Percentiles rank a stretch among this genome's conserved stretches.
Conservation (phyloP, 2,797 vertebrate genomes). For the Oryzias sinensis region DNA sequence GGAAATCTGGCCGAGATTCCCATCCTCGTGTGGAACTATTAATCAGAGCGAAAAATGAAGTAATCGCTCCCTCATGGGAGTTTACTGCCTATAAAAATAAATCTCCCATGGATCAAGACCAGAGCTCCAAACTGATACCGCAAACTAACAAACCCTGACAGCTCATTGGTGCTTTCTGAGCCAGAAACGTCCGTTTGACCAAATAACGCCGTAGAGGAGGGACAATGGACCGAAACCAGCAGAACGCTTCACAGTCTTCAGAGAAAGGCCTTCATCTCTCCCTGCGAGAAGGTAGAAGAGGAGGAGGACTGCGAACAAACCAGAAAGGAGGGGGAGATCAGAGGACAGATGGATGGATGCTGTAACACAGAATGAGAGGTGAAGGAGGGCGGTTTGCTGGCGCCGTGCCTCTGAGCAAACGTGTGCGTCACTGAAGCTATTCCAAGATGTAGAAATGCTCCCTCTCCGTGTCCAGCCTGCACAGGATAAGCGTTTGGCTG, state of each 20-base stretch:
- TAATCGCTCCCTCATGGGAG: constrained; percentile 71
- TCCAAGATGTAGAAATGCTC: constrained; percentile 63
- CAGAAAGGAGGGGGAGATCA: constrained; percentile 19
- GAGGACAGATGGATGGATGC: constrained; percentile 72
- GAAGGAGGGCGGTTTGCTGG: constrained; percentile 61
- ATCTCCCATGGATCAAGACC: constrained; percentile 49
- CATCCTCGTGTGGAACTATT: constrained; percentile 54
- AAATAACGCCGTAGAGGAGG: neutral
- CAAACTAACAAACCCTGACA: constrained; percentile 49
- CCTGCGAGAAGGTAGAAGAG: too few species aligned
- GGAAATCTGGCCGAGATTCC: constrained; percentile 60
- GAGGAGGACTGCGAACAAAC: neutral
- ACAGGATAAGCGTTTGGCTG: constrained; percentile 42
- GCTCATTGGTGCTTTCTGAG: constrained; percentile 21
- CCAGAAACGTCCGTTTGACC: constrained; percentile 1
- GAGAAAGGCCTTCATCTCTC: too few species aligned
- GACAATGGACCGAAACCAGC: constrained; percentile 2
- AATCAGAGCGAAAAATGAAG: constrained; percentile 72
- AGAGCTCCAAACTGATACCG: constrained; percentile 52
- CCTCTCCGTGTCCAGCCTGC: constrained; percentile 1
- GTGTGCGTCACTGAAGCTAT: constrained; percentile 71
- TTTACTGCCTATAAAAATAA: constrained; percentile 71
- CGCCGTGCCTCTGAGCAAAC: constrained; percentile 59
- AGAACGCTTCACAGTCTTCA: neutral
- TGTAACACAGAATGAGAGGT: constrained; percentile 65